A percentile compares a stretch with the other conserved stretches of the same genome.
These are phyloP conservation scores for Halocynthia aurantium DNA, from an alignment of 23 tunicate species.

Conservation along the genomic window DNA sequence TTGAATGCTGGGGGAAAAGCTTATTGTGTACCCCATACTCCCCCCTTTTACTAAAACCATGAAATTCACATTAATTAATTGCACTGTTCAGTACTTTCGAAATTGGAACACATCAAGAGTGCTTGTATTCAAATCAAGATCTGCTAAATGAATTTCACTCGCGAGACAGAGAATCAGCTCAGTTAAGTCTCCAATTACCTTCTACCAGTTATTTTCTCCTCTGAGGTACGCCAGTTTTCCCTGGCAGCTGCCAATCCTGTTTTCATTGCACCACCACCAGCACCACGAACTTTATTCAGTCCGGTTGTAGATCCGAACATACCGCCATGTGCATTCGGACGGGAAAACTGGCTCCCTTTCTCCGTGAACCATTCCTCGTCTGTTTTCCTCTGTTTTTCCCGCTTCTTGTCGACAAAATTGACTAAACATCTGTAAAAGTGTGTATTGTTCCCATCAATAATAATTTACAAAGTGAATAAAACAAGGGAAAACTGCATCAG, in stretches of 20 bases:
- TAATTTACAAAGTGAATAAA: neutral
- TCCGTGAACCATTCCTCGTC: constrained; percentile 57
- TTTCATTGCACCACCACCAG: constrained; percentile 13
- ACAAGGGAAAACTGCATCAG: neutral
- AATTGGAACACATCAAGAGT: no score
- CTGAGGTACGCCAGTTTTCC: constrained; percentile 60
- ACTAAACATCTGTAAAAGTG: constrained; percentile 59
- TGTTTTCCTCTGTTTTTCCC: constrained; percentile 47
- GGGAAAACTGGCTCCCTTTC: constrained; percentile 26
- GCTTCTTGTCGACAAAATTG: constrained; percentile 90
- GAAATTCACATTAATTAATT: no score
- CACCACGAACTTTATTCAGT: constrained; percentile 15
- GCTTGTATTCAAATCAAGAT: no score
- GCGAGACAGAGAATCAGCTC: no score
- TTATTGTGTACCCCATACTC: no score
- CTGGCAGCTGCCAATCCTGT: constrained; percentile 51
- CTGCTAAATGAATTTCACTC: no score
- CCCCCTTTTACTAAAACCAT: no score
- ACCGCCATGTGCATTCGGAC: constrained; percentile 8
- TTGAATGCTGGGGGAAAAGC: no score
- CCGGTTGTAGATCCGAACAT: constrained; percentile 16
- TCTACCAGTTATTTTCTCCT: constrained; percentile 32
- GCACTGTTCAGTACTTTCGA: no score
- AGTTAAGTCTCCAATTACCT: no score
- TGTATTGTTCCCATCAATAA: neutral